A percentile compares a stretch with the other conserved stretches of the same genome.
These are phyloP conservation scores for Villa cingulata DNA, from an alignment of 2,888 invertebrate genomes.

Conservation along the genomic window DNA sequence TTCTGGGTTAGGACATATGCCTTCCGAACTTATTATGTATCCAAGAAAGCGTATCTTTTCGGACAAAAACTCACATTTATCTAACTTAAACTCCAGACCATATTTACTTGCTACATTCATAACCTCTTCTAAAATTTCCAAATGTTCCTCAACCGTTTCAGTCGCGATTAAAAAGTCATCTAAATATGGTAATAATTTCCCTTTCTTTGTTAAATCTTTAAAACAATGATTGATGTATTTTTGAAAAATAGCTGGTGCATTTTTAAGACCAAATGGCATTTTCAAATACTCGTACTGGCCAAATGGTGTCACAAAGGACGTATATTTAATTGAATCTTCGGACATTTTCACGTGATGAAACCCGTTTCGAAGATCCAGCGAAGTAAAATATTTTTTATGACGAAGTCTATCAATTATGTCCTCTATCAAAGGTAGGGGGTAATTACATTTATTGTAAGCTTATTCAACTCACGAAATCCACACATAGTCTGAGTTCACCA, in stretches of 20 bases:
- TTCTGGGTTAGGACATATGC: background rate
- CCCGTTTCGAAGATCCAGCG: constrained; percentile 12
- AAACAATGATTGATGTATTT: constrained; percentile 13
- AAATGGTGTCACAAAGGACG: constrained; percentile 13
- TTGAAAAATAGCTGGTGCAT: constrained; percentile 11
- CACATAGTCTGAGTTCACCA: constrained; percentile 17
- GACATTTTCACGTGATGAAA: constrained; percentile 12
- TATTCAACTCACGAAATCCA: constrained; percentile 22
- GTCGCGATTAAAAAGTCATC: constrained; percentile 10
- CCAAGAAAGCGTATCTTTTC: background rate
- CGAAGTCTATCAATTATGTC: constrained; percentile 19
- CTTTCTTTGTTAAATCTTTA: constrained; percentile 3
- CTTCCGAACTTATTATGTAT: background rate
- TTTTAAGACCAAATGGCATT: constrained; percentile 12
- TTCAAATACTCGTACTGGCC: constrained; percentile 11
- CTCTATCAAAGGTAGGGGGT: constrained; percentile 29
- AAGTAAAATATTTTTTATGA: constrained; percentile 9
- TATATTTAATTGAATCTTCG: constrained; percentile 11
- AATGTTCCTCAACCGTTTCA: background rate
- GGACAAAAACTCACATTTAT: background rate
- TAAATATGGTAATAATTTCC: constrained; percentile 14
- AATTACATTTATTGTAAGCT: constrained; percentile 18
- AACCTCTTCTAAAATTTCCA: background rate
- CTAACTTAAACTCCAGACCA: background rate
- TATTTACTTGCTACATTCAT: background rate